phyloP scores from a whole-genome alignment of 2,113 vertebrate genomes.

The Odobenus rosmarus region DNA sequence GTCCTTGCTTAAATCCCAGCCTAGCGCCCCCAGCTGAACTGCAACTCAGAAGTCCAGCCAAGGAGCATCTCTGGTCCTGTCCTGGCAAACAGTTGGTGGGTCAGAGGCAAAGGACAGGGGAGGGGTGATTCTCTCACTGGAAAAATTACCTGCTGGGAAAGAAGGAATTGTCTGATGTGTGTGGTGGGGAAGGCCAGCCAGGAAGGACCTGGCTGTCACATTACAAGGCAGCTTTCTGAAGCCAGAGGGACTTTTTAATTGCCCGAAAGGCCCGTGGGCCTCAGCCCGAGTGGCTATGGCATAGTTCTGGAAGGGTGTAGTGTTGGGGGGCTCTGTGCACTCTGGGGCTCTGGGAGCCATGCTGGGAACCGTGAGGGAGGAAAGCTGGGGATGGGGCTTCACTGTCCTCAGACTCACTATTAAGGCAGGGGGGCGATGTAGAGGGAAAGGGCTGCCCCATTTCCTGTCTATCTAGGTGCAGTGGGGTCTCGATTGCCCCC shows the following conservation, averaged over 20 bases:
- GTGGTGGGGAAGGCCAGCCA: constrained; percentile 7
- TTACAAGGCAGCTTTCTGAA: constrained; percentile 19
- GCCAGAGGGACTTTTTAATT: not conserved
- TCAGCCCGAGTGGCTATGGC: not conserved
- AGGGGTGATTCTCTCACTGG: constrained; percentile 44
- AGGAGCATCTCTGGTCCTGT: not conserved
- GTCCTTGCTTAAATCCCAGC: constrained; percentile 45
- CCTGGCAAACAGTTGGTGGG: constrained; percentile 3
- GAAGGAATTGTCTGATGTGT: constrained; percentile 17
- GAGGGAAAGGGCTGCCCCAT: not conserved
- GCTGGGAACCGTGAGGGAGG: not conserved
- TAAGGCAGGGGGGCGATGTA: not conserved
- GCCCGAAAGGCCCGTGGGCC: not conserved
- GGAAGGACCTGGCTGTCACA: not conserved
- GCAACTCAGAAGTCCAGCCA: constrained; percentile 57
- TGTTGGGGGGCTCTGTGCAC: too few species aligned
- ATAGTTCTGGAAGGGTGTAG: not conserved
- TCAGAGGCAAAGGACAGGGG: constrained; percentile 36
- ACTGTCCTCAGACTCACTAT: not conserved
- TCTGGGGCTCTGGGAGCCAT: not conserved
- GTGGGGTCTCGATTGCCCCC: not conserved
- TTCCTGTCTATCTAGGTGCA: not conserved
- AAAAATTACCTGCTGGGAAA: constrained; percentile 70
- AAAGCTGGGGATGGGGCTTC: not conserved
- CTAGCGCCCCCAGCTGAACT: not conserved